Percentiles rank a stretch among this genome's conserved stretches.
These are phyloP conservation scores for Barypeithes pellucidus DNA, from an alignment of 2,888 invertebrate genomes.

Conservation along the genomic window DNA sequence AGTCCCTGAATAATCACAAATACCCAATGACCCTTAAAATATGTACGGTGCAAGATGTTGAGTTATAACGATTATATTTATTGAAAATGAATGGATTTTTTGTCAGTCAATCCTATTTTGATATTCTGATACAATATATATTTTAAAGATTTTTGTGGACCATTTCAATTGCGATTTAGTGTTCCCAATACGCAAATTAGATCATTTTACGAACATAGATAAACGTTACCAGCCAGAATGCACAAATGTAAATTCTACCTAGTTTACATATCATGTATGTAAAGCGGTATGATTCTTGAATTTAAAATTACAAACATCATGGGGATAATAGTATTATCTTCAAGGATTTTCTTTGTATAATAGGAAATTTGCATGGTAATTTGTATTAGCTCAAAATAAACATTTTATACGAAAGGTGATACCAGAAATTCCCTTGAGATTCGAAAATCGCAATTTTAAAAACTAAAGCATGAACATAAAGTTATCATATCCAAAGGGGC, in stretches of 20 bases:
- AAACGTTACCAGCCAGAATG: slow-evolving; percentile 36
- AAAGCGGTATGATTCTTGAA: slow-evolving; percentile 42
- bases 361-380: slow-evolving; percentile 27
- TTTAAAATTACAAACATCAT: slow-evolving; percentile 41
- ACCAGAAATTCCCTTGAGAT: not conserved
- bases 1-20: too few relatives aligned
- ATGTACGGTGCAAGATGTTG: too few relatives aligned
- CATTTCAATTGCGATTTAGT: slow-evolving; percentile 6
- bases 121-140: too few relatives aligned
- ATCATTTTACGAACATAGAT: slow-evolving; percentile 41
- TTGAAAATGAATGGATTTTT: too few relatives aligned
- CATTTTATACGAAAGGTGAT: slow-evolving; percentile 1
- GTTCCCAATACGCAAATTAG: slow-evolving; percentile 28
- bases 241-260: slow-evolving; percentile 42
- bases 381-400: slow-evolving; percentile 24
- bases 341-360: slow-evolving; percentile 42
- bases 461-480: not conserved
- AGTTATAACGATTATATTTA: too few relatives aligned
- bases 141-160: too few relatives aligned
- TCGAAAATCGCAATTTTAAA: not conserved
- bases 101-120: too few relatives aligned
- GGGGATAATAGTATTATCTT: slow-evolving; percentile 36
- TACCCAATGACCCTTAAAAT: too few relatives aligned
- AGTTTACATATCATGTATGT: slow-evolving; percentile 45
- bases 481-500: too few relatives aligned